phyloP scores from a whole-genome alignment of 92 coral and sea anemone genomes.

The Muricea muricata region DNA sequence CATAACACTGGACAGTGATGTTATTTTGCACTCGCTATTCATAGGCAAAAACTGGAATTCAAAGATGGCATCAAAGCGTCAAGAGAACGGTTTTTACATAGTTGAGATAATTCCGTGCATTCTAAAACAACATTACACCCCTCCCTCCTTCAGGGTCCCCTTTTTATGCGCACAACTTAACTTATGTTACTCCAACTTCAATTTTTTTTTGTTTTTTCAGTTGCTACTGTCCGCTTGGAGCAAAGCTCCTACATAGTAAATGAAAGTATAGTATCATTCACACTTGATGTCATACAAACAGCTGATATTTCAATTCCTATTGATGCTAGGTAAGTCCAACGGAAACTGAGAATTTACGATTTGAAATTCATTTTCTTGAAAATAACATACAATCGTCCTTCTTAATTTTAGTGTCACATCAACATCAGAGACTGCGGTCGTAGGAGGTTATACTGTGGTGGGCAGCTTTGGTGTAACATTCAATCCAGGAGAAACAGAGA shows the following conservation, averaged over 20 bases:
- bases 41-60: too few relatives aligned
- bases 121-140: too few relatives aligned
- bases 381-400: not conserved
- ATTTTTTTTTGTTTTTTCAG: constrained; percentile 19
- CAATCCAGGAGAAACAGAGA: constrained; percentile 1
- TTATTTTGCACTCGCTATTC: too few relatives aligned
- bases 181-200: too few relatives aligned
- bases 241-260: not conserved
- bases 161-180: too few relatives aligned
- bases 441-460: constrained; percentile 2
- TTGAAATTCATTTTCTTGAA: not conserved
- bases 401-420: not conserved
- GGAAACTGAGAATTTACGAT: not conserved
- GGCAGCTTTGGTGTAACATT: constrained; percentile 4
- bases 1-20: too few relatives aligned
- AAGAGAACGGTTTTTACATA: too few relatives aligned
- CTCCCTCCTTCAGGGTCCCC: too few relatives aligned
- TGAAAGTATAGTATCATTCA: not conserved
- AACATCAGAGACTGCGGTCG: constrained; percentile 1
- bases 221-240: constrained; percentile 10
- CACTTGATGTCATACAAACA: not conserved
- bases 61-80: too few relatives aligned
- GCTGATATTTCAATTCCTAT: constrained; percentile 9
- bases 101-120: too few relatives aligned
- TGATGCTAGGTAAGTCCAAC: not conserved